A percentile compares a stretch with the other conserved stretches of the same genome.
Evolutionary conservation across 2,888 invertebrate genomes (phyloP).

Genomic region (Hydropsyche betteni): DNA sequence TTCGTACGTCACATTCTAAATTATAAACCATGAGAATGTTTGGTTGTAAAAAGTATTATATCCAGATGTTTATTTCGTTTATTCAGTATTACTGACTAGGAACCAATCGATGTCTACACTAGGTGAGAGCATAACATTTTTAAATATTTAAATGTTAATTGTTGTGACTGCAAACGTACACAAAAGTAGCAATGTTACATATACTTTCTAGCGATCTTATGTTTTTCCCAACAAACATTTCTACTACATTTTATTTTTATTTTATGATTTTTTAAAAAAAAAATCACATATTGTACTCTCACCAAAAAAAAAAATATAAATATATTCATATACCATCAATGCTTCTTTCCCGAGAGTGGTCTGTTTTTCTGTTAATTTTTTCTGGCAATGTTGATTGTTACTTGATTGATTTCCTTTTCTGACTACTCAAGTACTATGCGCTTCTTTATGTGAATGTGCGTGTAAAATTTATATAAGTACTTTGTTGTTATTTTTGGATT

Average conservation of each 20-base stretch:
- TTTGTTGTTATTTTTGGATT: too few relatives aligned
- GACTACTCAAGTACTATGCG: constrained; percentile 27
- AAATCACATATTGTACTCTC: constrained; percentile 28
- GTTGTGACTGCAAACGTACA: constrained; percentile 7
- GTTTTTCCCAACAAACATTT: constrained; percentile 42
- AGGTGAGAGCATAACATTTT: constrained; percentile 64
- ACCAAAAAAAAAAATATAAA: background rate
- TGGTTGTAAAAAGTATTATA: too few relatives aligned
- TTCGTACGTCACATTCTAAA: too few relatives aligned
- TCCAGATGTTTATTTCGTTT: constrained; percentile 53
- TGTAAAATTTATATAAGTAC: constrained; percentile 14
- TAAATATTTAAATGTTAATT: constrained; percentile 20
- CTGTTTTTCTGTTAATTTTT: constrained; percentile 4
- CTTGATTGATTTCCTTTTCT: constrained; percentile 27
- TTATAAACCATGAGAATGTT: too few relatives aligned
- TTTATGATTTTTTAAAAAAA: background rate
- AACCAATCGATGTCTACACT: constrained; percentile 71
- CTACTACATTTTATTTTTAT: constrained; percentile 44
- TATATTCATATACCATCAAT: constrained; percentile 6
- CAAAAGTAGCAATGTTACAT: constrained; percentile 13
- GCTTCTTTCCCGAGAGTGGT: constrained; percentile 34
- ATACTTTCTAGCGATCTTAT: constrained; percentile 47
- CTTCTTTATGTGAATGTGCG: constrained; percentile 20
- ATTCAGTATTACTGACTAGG: constrained; percentile 72
- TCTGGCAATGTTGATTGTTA: constrained; percentile 11